These are phyloP conservation scores for Odontamblyopus rebecca DNA, from an alignment of 2,797 vertebrate species.

Conservation along the genomic window DNA sequence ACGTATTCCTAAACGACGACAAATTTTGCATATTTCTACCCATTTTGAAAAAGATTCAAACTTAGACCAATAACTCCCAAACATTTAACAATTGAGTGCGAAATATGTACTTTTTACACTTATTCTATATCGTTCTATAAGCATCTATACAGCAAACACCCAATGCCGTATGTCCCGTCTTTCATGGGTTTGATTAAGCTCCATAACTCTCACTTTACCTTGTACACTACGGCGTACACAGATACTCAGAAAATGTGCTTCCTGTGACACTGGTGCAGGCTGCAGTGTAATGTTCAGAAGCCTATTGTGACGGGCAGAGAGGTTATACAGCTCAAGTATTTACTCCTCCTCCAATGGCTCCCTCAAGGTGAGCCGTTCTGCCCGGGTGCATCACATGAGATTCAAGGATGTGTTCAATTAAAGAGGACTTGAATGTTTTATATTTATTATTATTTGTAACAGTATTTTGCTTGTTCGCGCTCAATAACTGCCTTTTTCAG, in stretches of 20 bases:
- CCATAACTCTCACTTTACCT: neutral
- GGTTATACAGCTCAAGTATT: conserved; percentile 38
- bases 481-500: too few relatives aligned
- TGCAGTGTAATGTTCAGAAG: neutral
- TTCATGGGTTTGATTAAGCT: neutral
- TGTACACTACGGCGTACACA: too few relatives aligned
- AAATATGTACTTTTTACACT: neutral
- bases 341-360: conserved; percentile 37
- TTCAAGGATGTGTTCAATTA: conserved; percentile 41
- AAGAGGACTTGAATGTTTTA: too few relatives aligned
- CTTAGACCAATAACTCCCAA: too few relatives aligned
- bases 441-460: too few relatives aligned
- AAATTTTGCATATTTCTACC: too few relatives aligned
- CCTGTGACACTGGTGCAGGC: neutral
- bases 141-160: neutral
- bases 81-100: too few relatives aligned
- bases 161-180: neutral
- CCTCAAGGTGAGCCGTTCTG: conserved; percentile 76
- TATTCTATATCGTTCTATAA: neutral
- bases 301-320: conserved; percentile 29
- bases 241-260: neutral
- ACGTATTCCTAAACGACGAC: too few relatives aligned
- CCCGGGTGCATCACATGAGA: conserved; percentile 72
- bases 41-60: too few relatives aligned
- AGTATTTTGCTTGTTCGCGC: too few relatives aligned